A percentile compares a stretch with the other conserved stretches of the same genome.
Evolutionary conservation across 2,888 invertebrate genomes (phyloP).

Genomic region (Erebia ligea): DNA sequence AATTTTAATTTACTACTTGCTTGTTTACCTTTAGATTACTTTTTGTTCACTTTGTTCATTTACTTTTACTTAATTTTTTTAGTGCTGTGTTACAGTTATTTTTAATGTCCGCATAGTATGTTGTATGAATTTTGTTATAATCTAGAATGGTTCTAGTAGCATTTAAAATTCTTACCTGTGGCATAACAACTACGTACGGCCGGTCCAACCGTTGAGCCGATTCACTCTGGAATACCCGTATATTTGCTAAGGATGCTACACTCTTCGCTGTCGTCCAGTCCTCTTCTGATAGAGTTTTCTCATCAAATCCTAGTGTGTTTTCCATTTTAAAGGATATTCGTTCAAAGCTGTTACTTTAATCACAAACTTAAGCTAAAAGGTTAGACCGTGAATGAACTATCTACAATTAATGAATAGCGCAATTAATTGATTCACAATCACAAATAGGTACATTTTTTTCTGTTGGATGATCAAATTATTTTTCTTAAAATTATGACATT

Average conservation of each 20-base stretch:
- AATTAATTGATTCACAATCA: too few relatives aligned
- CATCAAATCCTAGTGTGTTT: slow-evolving; percentile 25
- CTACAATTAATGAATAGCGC: not conserved
- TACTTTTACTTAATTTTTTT: too few relatives aligned
- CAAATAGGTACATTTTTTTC: too few relatives aligned
- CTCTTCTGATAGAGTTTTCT: not conserved
- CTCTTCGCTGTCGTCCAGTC: slow-evolving; percentile 31
- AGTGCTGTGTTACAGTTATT: too few relatives aligned
- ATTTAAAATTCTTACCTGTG: slow-evolving; percentile 15
- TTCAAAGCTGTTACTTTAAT: not conserved
- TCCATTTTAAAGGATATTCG: slow-evolving; percentile 21
- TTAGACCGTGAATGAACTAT: not conserved
- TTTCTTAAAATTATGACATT: too few relatives aligned
- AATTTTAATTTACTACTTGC: too few relatives aligned
- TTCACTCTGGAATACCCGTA: not conserved
- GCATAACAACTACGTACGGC: slow-evolving; percentile 26
- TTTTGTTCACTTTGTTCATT: too few relatives aligned
- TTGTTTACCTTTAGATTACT: too few relatives aligned
- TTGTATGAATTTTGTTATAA: too few relatives aligned
- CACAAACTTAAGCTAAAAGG: not conserved
- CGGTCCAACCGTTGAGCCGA: not conserved
- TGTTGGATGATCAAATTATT: too few relatives aligned
- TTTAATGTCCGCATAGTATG: too few relatives aligned
- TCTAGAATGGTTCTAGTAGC: too few relatives aligned
- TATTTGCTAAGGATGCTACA: slow-evolving; percentile 1